Evolutionary conservation across 2,797 vertebrate genomes (phyloP).

Genomic region (Serranus cabrilla): DNA sequence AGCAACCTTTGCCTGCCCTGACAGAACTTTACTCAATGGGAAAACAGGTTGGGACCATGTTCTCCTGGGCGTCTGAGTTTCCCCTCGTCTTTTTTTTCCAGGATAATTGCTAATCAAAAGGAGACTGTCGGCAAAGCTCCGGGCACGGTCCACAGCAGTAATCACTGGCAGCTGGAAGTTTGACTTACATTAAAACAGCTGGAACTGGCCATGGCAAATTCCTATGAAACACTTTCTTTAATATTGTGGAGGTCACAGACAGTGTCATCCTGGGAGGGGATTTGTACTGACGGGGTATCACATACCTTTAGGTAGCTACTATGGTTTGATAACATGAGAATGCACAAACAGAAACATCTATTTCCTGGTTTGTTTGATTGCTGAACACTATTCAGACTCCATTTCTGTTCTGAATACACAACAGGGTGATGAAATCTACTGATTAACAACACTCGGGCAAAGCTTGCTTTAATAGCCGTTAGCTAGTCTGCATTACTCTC

Average conservation of each 20-base stretch:
- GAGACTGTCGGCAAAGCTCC: constrained; percentile 70
- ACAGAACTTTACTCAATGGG: constrained; percentile 70
- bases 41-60: constrained; percentile 76
- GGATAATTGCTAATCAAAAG: constrained; percentile 86
- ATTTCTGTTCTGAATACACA: constrained; percentile 54
- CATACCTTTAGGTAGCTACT: constrained; percentile 38
- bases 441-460: constrained; percentile 69
- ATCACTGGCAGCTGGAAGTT: constrained; percentile 80
- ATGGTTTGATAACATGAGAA: constrained; percentile 26
- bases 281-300: constrained; percentile 38
- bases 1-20: constrained; percentile 74
- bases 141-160: constrained; percentile 73
- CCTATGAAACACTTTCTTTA: constrained; percentile 68
- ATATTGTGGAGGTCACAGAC: constrained; percentile 74
- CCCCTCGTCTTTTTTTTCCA: constrained; percentile 61
- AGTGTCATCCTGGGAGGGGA: constrained; percentile 65
- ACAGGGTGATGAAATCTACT: constrained; percentile 70
- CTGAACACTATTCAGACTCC: constrained; percentile 39
- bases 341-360: constrained; percentile 34
- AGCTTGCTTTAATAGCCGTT: constrained; percentile 75
- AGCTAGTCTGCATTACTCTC: constrained; percentile 73
- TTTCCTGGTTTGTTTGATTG: constrained; percentile 47
- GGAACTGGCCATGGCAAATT: constrained; percentile 63
- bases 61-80: constrained; percentile 66
- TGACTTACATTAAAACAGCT: constrained; percentile 76